Evolutionary conservation across 2,797 vertebrate genomes (phyloP).

Genomic region (Yasuhikotakia modesta): DNA sequence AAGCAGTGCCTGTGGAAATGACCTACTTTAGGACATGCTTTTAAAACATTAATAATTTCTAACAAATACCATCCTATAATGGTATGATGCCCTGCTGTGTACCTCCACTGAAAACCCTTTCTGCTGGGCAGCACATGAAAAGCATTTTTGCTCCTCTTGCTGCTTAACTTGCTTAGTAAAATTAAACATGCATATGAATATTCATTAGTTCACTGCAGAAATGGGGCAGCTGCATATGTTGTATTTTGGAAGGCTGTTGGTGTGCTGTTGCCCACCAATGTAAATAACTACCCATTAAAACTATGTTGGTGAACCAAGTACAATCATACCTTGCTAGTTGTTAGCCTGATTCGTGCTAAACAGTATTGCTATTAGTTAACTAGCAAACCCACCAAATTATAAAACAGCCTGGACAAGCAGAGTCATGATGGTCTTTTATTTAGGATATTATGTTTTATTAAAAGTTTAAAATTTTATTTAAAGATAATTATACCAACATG

Average conservation of each 20-base stretch:
- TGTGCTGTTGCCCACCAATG: neutral
- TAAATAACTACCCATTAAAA: neutral
- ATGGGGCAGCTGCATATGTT: neutral
- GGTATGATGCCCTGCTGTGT: neutral
- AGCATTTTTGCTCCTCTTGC: neutral
- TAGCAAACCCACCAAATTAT: neutral
- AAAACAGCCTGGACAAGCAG: neutral
- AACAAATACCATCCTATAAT: slow-evolving; percentile 40
- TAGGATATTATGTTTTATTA: neutral
- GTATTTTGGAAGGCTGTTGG: neutral
- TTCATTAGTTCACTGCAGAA: neutral
- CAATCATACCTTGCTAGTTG: neutral
- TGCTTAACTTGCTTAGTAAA: neutral
- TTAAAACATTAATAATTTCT: slow-evolving; percentile 54
- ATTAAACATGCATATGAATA: slow-evolving; percentile 8
- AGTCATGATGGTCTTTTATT: neutral
- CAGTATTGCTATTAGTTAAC: too few relatives aligned
- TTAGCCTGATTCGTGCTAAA: neutral
- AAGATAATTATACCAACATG: too few relatives aligned
- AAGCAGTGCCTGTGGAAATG: slow-evolving; percentile 41
- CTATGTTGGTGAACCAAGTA: neutral
- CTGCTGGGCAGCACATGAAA: neutral
- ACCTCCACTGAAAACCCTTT: slow-evolving; percentile 15
- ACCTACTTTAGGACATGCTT: slow-evolving; percentile 53
- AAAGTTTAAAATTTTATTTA: too few relatives aligned